A percentile compares a stretch with the other conserved stretches of the same genome.
These are phyloP conservation scores for Nyctalus aviator DNA, from an alignment of 2,797 vertebrate species.

Conservation along the genomic window DNA sequence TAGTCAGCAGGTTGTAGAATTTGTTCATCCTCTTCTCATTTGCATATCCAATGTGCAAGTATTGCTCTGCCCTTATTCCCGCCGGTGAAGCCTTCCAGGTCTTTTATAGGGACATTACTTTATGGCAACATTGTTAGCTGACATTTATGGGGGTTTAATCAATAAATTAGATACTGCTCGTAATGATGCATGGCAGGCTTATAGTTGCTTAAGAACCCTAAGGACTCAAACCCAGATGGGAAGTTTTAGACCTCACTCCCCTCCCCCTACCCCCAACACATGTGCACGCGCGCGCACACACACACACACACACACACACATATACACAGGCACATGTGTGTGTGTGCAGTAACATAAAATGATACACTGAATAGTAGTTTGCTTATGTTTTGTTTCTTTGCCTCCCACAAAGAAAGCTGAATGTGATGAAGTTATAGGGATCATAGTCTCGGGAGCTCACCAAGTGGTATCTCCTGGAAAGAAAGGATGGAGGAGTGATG, in stretches of 20 bases:
- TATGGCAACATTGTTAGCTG: slow-evolving; percentile 62
- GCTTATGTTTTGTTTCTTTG: neutral
- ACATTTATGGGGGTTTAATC: slow-evolving; percentile 75
- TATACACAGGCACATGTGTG: too few relatives aligned
- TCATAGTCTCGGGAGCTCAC: neutral
- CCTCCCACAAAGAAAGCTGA: neutral
- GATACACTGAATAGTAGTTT: neutral
- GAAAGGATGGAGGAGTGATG: neutral
- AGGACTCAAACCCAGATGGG: neutral
- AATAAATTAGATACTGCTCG: slow-evolving; percentile 79
- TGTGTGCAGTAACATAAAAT: neutral
- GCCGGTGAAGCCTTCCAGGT: neutral
- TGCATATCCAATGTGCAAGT: neutral
- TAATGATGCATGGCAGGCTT: slow-evolving; percentile 64
- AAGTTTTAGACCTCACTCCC: neutral
- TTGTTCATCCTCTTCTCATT: neutral
- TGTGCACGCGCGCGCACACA: neutral
- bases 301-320: too few relatives aligned
- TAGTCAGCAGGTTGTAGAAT: neutral
- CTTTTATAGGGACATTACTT: slow-evolving; percentile 31
- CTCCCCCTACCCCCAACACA: neutral
- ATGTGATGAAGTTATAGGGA: rapidly evolving
- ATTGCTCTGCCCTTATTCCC: neutral
- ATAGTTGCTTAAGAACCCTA: slow-evolving; percentile 71
- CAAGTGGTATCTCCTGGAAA: neutral